Base-by-base conservation (phyloP, 2,888 invertebrate genomes). In the Oeneis ivallda region DNA sequence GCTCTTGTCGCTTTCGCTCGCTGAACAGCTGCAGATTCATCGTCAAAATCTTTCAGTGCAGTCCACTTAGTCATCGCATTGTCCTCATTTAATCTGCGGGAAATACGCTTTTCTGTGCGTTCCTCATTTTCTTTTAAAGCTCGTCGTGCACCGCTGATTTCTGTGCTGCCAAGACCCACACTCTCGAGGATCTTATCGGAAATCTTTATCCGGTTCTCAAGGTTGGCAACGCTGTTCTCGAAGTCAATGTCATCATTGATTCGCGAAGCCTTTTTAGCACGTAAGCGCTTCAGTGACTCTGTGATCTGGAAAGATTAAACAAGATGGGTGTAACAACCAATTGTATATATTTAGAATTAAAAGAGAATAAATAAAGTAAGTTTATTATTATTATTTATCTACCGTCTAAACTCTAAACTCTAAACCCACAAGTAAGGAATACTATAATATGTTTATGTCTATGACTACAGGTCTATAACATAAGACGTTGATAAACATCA, bases 1-100 rank as follows among this genome's bases (percentile, higher is more conserved):
- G 95, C 95, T 70, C 94, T 93, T 1, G 94, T 92, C 37, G 93
- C 93, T 74, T 93, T 93, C 0, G 95, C 96, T 58, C 96, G 84
- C 54, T 92, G 89, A 19, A 93, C 92, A 0, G 96, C 95, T 0
- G 93, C 93, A 68, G 89, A 92, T 68, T 91, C 89, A 0, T 89
- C 87, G 2, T 89, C 87, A 8, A 91, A 90, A 6, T 75, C 81
- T 54, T 92, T 93, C 13, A 95, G 65, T n/a, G 94, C 93, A 0
- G 93, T 91, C 95, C 95, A 95, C 78, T 93, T 94, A 17, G 94
- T 93, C n/a, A 94, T 78, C 2, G 84, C 76, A 70, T 77, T 84
- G 43, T 89, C 88, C 0, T 90, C 91, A 67, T 88, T 89, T 61
- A 88, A 56, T 70, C 89, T 82, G 71, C 92, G 86, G 0, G 89